phyloP scores from a whole-genome alignment of 2,888 invertebrate species.

The Cyaniris semiargus region DNA sequence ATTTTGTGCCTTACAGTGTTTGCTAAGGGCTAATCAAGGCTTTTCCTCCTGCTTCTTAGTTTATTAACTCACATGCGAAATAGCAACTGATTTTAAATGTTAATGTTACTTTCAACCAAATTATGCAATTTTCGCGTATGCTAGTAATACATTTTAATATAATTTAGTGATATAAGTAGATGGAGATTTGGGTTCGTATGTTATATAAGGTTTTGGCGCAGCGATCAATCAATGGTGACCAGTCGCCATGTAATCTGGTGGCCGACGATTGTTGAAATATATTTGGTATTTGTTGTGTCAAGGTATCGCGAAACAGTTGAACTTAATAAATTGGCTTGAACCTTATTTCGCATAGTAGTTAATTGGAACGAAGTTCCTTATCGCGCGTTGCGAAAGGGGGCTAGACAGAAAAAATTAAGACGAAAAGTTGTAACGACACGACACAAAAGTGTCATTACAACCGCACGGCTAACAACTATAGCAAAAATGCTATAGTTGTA shows the following conservation, averaged over 20 bases:
- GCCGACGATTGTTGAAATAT: background rate
- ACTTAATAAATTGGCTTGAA: background rate
- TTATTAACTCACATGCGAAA: background rate
- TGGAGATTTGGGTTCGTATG: background rate
- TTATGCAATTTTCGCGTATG: background rate
- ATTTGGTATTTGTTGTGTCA: constrained; percentile 2
- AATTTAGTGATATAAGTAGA: background rate
- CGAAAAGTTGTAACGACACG: too few relatives aligned
- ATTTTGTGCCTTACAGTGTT: background rate
- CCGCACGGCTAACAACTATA: too few relatives aligned
- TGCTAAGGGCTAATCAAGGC: background rate
- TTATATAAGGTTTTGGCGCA: constrained; percentile 21
- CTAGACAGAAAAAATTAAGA: too few relatives aligned
- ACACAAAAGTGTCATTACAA: too few relatives aligned
- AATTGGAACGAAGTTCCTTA: too few relatives aligned
- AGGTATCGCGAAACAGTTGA: background rate
- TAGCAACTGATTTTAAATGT: background rate
- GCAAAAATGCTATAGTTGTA: too few relatives aligned
- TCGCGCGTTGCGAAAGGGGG: too few relatives aligned
- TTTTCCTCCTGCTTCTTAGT: background rate
- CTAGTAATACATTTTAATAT: background rate
- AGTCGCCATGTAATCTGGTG: constrained; percentile 14
- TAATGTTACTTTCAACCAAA: background rate
- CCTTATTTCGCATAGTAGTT: background rate
- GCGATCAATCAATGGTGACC: constrained; percentile 27